phyloP scores from a whole-genome alignment of 1,140 invertebrate species.

The Drosophila arizonae region DNA sequence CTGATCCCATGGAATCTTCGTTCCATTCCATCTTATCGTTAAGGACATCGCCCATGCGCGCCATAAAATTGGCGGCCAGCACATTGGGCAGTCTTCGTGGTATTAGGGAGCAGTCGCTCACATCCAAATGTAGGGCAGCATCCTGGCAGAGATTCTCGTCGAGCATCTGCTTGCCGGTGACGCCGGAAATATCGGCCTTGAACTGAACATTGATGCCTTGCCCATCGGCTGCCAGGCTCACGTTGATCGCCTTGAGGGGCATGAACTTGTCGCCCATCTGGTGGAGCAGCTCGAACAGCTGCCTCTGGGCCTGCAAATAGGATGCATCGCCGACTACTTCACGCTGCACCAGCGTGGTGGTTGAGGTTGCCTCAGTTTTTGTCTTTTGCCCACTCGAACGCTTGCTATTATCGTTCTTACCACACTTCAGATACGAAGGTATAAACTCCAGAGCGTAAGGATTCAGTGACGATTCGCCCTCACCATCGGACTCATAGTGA shows the following conservation, averaged over 20 bases:
- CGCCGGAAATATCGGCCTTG: slow-evolving; percentile 2
- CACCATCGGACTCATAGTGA: neutral
- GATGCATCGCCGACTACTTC: slow-evolving; percentile 15
- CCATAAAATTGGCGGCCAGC: slow-evolving; percentile 37
- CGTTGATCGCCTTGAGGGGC: slow-evolving; percentile 26
- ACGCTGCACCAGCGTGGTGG: slow-evolving; percentile 12
- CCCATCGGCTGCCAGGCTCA: slow-evolving; percentile 31
- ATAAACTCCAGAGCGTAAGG: slow-evolving; percentile 37
- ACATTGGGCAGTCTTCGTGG: slow-evolving; percentile 36
- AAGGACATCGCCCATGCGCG: slow-evolving; percentile 32
- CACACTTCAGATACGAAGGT: slow-evolving; percentile 15
- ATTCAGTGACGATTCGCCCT: slow-evolving; percentile 26
- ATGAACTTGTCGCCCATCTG: slow-evolving; percentile 34
- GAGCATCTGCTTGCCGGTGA: slow-evolving; percentile 13
- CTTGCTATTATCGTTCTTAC: neutral
- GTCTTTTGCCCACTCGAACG: neutral
- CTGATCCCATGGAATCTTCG: neutral
- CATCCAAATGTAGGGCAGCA: slow-evolving; percentile 24
- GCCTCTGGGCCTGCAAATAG: slow-evolving; percentile 31
- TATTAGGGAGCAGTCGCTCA: slow-evolving; percentile 24
- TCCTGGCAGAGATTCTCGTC: slow-evolving; percentile 21
- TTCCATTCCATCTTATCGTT: slow-evolving; percentile 27
- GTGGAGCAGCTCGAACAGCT: slow-evolving; percentile 32
- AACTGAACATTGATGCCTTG: slow-evolving; percentile 43
- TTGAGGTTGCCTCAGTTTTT: slow-evolving; percentile 30